phyloP scores from a whole-genome alignment of 2,888 invertebrate genomes.

The Eurois occulta region DNA sequence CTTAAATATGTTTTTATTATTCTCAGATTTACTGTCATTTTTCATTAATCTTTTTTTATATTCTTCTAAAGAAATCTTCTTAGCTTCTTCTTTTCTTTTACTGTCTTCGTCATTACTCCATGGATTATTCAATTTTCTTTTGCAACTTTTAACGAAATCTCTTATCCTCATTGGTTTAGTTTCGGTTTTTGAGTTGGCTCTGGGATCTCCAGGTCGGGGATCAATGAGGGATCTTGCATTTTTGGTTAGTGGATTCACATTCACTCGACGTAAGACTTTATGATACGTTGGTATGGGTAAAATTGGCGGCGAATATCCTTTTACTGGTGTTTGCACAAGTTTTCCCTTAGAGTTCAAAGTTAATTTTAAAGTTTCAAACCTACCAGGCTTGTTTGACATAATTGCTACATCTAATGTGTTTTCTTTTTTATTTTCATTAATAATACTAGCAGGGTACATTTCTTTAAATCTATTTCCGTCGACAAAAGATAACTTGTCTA shows the following conservation, averaged over 20 bases:
- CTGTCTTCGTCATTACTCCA: constrained; percentile 20
- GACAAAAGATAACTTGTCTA: constrained; percentile 57
- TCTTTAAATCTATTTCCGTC: constrained; percentile 15
- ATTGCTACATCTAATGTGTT: constrained; percentile 15
- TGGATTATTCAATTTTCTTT: constrained; percentile 24
- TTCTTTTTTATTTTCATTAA: constrained; percentile 11
- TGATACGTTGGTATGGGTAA: constrained; percentile 79
- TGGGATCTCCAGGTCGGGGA: not conserved
- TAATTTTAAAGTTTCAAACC: constrained; percentile 17
- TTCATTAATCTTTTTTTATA: constrained; percentile 72
- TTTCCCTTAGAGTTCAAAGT: constrained; percentile 18
- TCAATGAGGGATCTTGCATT: not conserved
- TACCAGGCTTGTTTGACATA: constrained; percentile 20
- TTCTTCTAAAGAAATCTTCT: constrained; percentile 77
- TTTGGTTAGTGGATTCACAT: constrained; percentile 16
- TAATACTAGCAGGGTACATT: not conserved
- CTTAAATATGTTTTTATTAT: constrained; percentile 9
- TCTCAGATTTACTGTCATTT: constrained; percentile 11
- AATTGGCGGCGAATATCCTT: constrained; percentile 79
- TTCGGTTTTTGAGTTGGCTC: not conserved
- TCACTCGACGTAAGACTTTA: constrained; percentile 55
- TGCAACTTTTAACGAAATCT: constrained; percentile 34
- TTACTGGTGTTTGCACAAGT: constrained; percentile 6
- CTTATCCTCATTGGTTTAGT: constrained; percentile 31
- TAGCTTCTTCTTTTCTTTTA: constrained; percentile 51